These are phyloP conservation scores for Sclerodermus sp. DNA, from an alignment of 2,888 invertebrate genomes.

Conservation along the genomic window DNA sequence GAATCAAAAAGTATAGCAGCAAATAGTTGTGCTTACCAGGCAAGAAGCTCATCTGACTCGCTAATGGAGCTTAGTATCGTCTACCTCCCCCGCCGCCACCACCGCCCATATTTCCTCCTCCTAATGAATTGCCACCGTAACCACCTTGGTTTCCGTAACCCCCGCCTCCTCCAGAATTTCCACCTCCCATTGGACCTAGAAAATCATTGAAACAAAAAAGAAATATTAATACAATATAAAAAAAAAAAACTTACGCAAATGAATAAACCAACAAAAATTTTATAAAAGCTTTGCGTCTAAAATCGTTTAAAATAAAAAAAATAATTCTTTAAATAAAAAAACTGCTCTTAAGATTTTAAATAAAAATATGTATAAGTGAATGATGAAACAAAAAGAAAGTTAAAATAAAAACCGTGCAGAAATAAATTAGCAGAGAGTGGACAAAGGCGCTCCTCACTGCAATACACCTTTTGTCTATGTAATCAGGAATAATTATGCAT, in stretches of 20 bases:
- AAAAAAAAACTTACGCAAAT: no score
- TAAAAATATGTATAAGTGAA: no score
- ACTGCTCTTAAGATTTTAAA: no score
- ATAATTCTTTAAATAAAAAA: no score
- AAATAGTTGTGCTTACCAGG: slow-evolving; percentile 40
- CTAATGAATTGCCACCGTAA: slow-evolving; percentile 54
- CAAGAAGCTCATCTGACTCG: slow-evolving; percentile 6
- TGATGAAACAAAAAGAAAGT: slow-evolving; percentile 1
- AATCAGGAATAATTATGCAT: no score
- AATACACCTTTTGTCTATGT: slow-evolving; percentile 16
- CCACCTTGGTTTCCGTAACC: slow-evolving; percentile 57
- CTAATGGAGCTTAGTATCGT: slow-evolving; percentile 43
- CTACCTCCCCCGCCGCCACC: slow-evolving; percentile 56
- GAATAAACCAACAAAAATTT: slow-evolving; percentile 3
- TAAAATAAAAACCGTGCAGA: slow-evolving; percentile 10
- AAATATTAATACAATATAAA: no score
- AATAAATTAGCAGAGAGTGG: slow-evolving; percentile 20
- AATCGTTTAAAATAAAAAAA: no score
- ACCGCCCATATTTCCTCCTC: slow-evolving; percentile 56
- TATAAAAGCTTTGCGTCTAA: background rate
- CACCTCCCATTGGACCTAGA: slow-evolving; percentile 45
- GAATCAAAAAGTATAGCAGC: slow-evolving; percentile 11
- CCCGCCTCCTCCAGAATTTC: slow-evolving; percentile 59
- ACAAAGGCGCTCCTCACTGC: slow-evolving; percentile 33
- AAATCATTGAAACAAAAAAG: background rate